Evolutionary conservation across 2,888 invertebrate genomes (phyloP), one percentile per base, ranked within the genome.

Genomic region (Leucoma salicis): DNA sequence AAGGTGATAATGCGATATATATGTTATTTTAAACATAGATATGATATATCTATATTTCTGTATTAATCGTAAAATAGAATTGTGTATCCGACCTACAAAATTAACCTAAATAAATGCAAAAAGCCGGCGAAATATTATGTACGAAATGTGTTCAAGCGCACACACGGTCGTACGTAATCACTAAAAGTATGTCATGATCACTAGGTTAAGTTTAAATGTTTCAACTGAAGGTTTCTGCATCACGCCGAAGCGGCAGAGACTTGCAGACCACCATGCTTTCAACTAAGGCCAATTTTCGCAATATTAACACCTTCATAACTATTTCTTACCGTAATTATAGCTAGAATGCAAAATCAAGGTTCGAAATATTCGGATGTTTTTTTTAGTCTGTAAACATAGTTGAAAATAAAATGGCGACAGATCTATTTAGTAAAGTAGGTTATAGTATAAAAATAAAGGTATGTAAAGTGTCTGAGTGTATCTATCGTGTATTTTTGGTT

Each of bases 151-250:
- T 49, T 53, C 57, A 49, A 55, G 59, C 62, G 63, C 76, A 63
- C 78, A 75, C 75, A 75, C 74, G 67, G 54, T 38, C 72, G 40
- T 58, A 69, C 80, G 84, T 82, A 86, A 88, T 85, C 87, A 78
- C 64, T 64, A 66, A 75, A 89, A 82, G 85, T 89, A 66, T 87
- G 90, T 88, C 90, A 90, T 87, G 89, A 88, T 86, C 88, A 90
- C 79, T 90, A 74, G 90, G 90, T 90, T 84, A 90, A 89, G 88
- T 90, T 90, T 87, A 87, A 86, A 84, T 78, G 59, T 56, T 57
- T 42, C 53, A 78, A 78, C 48, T 46, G 59, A 59, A 59, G 59
- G 59, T 59, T 59, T 58, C 49, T 48, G 44, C 37, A 18, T 36
- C 33, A 11, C 27, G 7, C 4, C 13, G 49, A 31, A 42, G 43